phyloP scores from a whole-genome alignment of 2,113 vertebrate genomes.

The Leucosticte australis region DNA sequence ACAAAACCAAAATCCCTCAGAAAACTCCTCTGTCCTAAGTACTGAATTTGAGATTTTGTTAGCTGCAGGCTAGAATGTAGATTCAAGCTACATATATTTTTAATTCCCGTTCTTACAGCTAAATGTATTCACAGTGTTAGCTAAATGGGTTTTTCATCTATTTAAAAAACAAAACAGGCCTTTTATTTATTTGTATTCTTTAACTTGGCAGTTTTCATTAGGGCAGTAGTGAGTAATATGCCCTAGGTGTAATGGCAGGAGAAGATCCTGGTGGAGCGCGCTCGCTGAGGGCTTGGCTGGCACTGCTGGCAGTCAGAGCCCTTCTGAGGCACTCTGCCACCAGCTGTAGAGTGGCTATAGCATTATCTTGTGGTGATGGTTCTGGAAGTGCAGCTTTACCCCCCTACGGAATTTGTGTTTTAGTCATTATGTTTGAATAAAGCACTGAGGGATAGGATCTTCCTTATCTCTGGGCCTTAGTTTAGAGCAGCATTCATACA shows the following conservation, averaged over 20 bases:
- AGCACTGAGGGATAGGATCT: background rate
- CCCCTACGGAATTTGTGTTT: background rate
- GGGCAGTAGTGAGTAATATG: background rate
- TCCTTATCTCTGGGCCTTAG: background rate
- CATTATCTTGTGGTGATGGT: background rate
- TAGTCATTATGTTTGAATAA: background rate
- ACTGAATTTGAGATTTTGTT: slow-evolving; percentile 53
- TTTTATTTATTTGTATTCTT: background rate
- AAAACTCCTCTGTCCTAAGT: slow-evolving; percentile 60
- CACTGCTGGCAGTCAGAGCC: background rate
- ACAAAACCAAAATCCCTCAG: background rate
- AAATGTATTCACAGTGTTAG: background rate
- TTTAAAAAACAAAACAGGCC: background rate
- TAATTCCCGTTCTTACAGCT: background rate
- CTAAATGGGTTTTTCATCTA: background rate
- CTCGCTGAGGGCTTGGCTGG: background rate
- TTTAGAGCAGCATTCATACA: background rate
- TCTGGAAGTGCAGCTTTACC: background rate
- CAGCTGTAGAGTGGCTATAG: background rate
- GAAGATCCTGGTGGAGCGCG: background rate
- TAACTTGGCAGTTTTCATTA: background rate
- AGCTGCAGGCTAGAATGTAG: background rate
- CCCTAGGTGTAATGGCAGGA: background rate
- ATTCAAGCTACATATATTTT: background rate
- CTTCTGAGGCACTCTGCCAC: background rate